Conservation (phyloP, 2,888 invertebrate species). For the Philereme vetulata region DNA sequence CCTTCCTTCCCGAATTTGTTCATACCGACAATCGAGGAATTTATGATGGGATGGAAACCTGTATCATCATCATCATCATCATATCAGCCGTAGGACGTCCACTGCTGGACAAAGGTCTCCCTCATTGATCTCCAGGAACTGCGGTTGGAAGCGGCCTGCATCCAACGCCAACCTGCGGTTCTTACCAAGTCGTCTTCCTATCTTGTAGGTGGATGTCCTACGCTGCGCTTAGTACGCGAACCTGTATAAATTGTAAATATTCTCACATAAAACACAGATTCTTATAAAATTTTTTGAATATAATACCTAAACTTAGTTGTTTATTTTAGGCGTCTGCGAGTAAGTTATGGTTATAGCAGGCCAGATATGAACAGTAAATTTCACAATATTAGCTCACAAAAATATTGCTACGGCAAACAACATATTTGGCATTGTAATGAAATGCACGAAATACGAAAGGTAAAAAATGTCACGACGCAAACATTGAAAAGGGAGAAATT, state of each 20-base stretch:
- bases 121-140: no score
- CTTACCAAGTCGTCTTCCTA: no score
- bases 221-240: no score
- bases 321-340: conserved; percentile 19
- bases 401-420: conserved; percentile 23
- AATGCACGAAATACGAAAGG: conserved; percentile 45
- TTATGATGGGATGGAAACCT: no score
- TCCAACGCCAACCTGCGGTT: no score
- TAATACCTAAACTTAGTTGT: conserved; percentile 12
- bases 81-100: no score
- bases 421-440: conserved; percentile 30
- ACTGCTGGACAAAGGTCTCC: no score
- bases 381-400: conserved; percentile 23
- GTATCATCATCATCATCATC: no score
- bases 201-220: no score
- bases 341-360: conserved; percentile 27
- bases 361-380: conserved; percentile 24
- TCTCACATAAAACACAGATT: neutral
- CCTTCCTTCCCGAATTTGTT: conserved; percentile 68
- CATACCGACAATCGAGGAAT: conserved; percentile 66
- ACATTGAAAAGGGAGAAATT: conserved; percentile 51
- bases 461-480: conserved; percentile 50
- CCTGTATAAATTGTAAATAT: conserved; percentile 8
- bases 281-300: conserved; percentile 12
- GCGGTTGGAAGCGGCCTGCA: no score